These are phyloP conservation scores for Luperina testacea DNA, from an alignment of 2,888 invertebrate species.

Conservation along the genomic window DNA sequence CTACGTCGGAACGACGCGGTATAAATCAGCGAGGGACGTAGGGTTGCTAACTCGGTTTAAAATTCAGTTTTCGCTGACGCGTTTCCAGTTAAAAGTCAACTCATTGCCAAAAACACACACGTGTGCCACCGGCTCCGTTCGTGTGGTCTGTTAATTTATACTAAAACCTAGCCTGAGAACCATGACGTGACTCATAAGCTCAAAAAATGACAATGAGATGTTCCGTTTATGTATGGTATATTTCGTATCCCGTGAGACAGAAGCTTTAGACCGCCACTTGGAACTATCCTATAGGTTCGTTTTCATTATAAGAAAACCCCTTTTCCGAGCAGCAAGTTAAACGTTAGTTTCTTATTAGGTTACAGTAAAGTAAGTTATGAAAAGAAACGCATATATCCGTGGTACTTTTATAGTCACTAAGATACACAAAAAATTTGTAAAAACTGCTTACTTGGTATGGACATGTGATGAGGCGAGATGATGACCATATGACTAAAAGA, in stretches of 20 bases:
- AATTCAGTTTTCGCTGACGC: constrained; percentile 53
- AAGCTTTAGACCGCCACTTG: constrained; percentile 4
- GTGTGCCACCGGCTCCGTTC: background rate
- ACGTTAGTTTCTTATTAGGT: background rate
- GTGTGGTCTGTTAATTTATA: background rate
- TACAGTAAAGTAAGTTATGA: background rate
- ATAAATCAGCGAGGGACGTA: constrained; percentile 71
- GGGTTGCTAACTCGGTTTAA: constrained; percentile 70
- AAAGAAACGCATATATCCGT: background rate
- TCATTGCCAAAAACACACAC: constrained; percentile 1
- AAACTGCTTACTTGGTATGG: background rate
- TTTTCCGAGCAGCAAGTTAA: background rate
- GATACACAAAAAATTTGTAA: background rate
- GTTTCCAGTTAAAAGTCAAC: constrained; percentile 29
- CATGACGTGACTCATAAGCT: background rate
- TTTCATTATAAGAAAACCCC: background rate
- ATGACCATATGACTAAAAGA: background rate
- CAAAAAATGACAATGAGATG: background rate
- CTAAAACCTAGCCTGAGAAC: background rate
- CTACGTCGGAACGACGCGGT: constrained; percentile 64
- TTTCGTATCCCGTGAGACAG: background rate
- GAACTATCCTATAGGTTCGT: background rate
- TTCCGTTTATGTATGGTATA: background rate
- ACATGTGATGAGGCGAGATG: background rate
- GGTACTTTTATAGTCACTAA: background rate